Evolutionary conservation across 2,797 vertebrate genomes (phyloP).

Genomic region (Mionectes olivaceus): DNA sequence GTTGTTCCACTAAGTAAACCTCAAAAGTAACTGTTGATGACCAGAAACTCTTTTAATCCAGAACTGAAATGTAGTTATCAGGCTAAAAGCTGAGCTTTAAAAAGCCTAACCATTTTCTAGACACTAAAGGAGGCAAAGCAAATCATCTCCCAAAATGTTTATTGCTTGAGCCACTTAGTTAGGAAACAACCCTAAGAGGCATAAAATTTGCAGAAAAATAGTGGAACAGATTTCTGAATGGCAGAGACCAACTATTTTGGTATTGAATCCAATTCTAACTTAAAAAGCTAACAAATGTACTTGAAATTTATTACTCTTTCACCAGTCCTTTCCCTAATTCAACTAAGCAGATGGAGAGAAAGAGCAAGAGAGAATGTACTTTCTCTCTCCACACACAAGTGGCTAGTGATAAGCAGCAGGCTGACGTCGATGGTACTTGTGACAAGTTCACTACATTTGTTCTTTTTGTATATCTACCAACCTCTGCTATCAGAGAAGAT

Average conservation of each 20-base stretch:
- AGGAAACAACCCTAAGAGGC: not conserved
- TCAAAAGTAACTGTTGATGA: not conserved
- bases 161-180: not conserved
- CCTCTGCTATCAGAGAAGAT: not conserved
- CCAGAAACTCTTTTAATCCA: not conserved
- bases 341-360: not conserved
- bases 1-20: not conserved
- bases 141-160: not conserved
- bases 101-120: not conserved
- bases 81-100: not conserved
- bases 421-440: rapidly evolving
- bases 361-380: not conserved
- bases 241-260: not conserved
- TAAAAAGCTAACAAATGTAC: not conserved
- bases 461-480: not conserved
- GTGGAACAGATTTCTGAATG: not conserved
- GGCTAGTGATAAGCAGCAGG: rapidly evolving
- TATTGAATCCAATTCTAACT: not conserved
- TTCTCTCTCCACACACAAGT: not conserved
- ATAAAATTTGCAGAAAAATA: not conserved
- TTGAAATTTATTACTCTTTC: not conserved
- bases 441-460: not conserved
- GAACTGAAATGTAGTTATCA: not conserved
- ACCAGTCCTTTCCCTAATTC: not conserved
- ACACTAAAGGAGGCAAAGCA: not conserved